Base-by-base conservation (phyloP, 2,888 invertebrate genomes). In the Scaptomyza cyrtandrae region DNA sequence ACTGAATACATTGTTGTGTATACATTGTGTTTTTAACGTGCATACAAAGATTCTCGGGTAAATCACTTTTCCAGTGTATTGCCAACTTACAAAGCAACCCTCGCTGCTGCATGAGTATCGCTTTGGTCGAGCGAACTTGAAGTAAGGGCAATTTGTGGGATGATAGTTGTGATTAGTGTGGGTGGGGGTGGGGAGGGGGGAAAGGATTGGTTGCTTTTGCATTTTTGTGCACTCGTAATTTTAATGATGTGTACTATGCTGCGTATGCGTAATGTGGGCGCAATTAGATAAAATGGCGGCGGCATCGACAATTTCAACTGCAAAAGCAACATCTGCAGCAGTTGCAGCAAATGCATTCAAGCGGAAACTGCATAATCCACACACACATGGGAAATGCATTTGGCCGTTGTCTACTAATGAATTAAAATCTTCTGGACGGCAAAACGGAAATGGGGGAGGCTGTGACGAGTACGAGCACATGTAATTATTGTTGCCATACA, bases 321-420 rank as follows among this genome's bases (percentile, higher is more conserved):
- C 56, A 76, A 43, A 53, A 48, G 55, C 72, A 64, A 33, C 61
- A 48, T 37, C 54, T 19, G 60, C 43, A 11, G 31, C 61, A 75
- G 66, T 61, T 75, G 85, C 87, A 71, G 64, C 79, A n/a, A n/a
- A n/a, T 80, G 81, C 90, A 86, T 83, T 87, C 71, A 75, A 89
- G 78, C 83, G 88, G 88, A 88, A 89, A 88, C 86, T 83, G 85
- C 80, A 83, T 87, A 88, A 88, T 83, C 88, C 86, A 82, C 83
- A 77, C 83, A 75, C 83, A 75, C 71, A 82, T 80, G 80, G 79
- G 79, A 85, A 85, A 86, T 88, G 85, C 85, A 85, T 75, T 84
- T 81, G 88, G 78, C 86, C 86, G 88, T 81, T 87, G 87, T 88
- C 82, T 79, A 88, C 85, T 85, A 85, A 85, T 85, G 87, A 85